Evolutionary conservation across 37 sponge, comb jelly and placozoan genomes (phyloP).

Genomic region (Tethya wilhelma): DNA sequence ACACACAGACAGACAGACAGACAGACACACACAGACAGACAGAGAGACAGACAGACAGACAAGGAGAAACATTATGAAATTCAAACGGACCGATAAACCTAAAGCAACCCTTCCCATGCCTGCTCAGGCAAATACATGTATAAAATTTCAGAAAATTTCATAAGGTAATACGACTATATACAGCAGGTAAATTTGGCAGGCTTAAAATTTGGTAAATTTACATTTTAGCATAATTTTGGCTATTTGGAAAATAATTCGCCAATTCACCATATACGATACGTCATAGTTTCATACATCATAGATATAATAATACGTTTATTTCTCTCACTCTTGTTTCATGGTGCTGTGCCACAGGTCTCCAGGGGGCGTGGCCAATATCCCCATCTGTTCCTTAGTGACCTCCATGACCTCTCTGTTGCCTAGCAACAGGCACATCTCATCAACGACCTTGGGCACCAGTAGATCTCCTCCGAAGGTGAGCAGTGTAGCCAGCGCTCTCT

Average conservation of each 20-base stretch:
- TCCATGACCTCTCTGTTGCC: slow-evolving; percentile 24
- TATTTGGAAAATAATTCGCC: no score
- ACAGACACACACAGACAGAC: background rate
- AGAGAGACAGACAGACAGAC: background rate
- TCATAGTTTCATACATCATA: background rate
- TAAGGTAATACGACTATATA: slow-evolving; percentile 1
- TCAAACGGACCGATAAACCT: no score
- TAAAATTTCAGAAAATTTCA: no score
- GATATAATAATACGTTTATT: background rate
- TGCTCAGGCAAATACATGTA: no score
- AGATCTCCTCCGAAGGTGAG: background rate
- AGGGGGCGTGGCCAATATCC: slow-evolving; percentile 60
- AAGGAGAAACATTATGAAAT: no score
- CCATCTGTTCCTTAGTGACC: slow-evolving; percentile 57
- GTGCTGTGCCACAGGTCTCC: slow-evolving; percentile 65
- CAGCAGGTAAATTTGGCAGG: no score
- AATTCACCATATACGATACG: no score
- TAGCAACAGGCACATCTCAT: slow-evolving; percentile 37
- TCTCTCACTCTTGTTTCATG: slow-evolving; percentile 62
- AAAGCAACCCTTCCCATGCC: no score
- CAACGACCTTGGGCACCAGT: slow-evolving; percentile 22
- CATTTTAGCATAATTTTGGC: no score
- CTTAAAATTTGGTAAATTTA: no score
- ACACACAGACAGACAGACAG: background rate
- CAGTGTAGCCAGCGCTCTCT: slow-evolving; percentile 20